Evolutionary conservation across 2,888 invertebrate genomes (phyloP).

Genomic region (Sclerodermus sp.): DNA sequence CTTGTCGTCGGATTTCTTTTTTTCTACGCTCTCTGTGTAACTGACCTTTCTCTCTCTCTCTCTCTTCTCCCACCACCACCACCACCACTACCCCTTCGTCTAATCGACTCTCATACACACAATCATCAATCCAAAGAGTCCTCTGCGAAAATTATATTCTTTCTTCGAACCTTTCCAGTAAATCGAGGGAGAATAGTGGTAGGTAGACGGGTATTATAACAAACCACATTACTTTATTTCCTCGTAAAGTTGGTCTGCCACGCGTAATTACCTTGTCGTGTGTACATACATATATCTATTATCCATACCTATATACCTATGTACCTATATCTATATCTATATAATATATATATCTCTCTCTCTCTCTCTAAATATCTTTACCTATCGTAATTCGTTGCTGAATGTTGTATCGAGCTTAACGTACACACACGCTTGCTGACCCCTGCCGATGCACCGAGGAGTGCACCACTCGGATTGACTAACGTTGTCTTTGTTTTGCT

Average conservation of each 20-base stretch:
- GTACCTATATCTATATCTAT: too few relatives aligned
- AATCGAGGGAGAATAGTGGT: slow-evolving; percentile 56
- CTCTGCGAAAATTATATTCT: slow-evolving; percentile 49
- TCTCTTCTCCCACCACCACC: too few relatives aligned
- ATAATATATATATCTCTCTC: too few relatives aligned
- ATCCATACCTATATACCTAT: too few relatives aligned
- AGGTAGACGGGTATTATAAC: slow-evolving; percentile 53
- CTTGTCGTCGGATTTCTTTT: too few relatives aligned
- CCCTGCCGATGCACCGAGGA: slow-evolving; percentile 17
- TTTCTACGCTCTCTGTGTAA: too few relatives aligned
- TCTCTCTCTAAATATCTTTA: too few relatives aligned
- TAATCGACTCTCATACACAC: slow-evolving; percentile 16
- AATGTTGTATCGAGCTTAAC: slow-evolving; percentile 52
- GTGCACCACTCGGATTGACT: slow-evolving; percentile 7
- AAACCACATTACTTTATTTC: slow-evolving; percentile 41
- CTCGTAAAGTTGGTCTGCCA: slow-evolving; percentile 48
- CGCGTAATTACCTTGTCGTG: slow-evolving; percentile 30
- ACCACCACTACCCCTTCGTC: too few relatives aligned
- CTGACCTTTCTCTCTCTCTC: too few relatives aligned
- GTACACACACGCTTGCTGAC: slow-evolving; percentile 41
- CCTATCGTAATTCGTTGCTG: slow-evolving; percentile 50
- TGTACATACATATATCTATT: slow-evolving; percentile 16
- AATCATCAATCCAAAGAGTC: slow-evolving; percentile 25
- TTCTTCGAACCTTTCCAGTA: slow-evolving; percentile 55
- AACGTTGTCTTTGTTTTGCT: slow-evolving; percentile 26